Conservation (phyloP, 2,797 vertebrate species). For the Naso thynnoides region DNA sequence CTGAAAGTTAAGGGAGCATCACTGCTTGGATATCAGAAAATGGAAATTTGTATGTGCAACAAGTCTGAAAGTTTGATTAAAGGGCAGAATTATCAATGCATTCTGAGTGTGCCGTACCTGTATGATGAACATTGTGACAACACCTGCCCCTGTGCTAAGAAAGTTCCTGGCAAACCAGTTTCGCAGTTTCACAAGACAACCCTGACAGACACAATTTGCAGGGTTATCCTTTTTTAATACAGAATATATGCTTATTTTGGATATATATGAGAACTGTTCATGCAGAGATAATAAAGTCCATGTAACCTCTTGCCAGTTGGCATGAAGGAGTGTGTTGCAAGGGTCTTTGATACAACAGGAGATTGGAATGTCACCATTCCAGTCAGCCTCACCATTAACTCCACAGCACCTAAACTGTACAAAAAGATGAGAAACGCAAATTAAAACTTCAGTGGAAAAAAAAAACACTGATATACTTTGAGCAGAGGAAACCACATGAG, state of each 20-base stretch:
- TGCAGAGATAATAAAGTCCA: neutral
- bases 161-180: slow-evolving; percentile 77
- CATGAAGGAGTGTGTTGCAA: slow-evolving; percentile 31
- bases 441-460: neutral
- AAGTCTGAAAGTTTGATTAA: neutral
- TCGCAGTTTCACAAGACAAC: slow-evolving; percentile 72
- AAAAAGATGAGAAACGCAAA: slow-evolving; percentile 18
- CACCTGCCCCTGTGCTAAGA: slow-evolving; percentile 73
- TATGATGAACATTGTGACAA: slow-evolving; percentile 75
- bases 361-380: slow-evolving; percentile 63
- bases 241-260: neutral
- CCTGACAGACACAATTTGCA: slow-evolving; percentile 57
- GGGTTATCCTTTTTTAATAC: neutral
- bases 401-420: slow-evolving; percentile 80
- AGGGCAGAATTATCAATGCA: neutral
- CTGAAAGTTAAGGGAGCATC: neutral
- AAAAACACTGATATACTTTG: neutral
- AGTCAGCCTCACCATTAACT: slow-evolving; percentile 67
- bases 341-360: slow-evolving; percentile 75
- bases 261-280: neutral
- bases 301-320: slow-evolving; percentile 73
- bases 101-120: slow-evolving; percentile 63
- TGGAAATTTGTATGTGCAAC: neutral
- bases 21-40: neutral
- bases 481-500: neutral